A percentile compares a stretch with the other conserved stretches of the same genome.
These are phyloP conservation scores for Heliconius himera DNA, from an alignment of 1,140 invertebrate genomes.

Conservation along the genomic window DNA sequence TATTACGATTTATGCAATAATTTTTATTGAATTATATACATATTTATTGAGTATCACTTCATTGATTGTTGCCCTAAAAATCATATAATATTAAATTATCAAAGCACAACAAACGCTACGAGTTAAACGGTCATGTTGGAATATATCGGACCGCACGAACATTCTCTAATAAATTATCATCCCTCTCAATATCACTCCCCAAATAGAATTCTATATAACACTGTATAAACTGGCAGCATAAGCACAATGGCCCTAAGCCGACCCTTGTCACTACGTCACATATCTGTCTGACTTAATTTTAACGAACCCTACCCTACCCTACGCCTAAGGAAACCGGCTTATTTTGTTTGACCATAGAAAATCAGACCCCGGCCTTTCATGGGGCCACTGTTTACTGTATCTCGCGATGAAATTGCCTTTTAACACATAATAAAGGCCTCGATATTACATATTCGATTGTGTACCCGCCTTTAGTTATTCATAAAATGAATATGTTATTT, in stretches of 20 bases:
- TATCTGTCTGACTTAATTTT: slow-evolving; percentile 72
- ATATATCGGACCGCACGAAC: neutral
- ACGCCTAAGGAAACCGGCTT: slow-evolving; percentile 47
- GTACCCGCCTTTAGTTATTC: neutral
- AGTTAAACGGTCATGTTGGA: neutral
- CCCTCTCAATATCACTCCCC: slow-evolving; percentile 36
- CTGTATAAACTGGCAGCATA: slow-evolving; percentile 35
- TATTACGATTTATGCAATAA: too few species aligned
- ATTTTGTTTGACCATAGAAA: slow-evolving; percentile 47
- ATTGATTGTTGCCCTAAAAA: neutral
- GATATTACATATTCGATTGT: slow-evolving; percentile 14
- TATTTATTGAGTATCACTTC: too few species aligned
- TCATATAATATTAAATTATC: neutral
- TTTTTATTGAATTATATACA: too few species aligned
- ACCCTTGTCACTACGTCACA: slow-evolving; percentile 70
- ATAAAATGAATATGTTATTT: neutral
- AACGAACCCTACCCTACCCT: slow-evolving; percentile 42
- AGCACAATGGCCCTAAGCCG: slow-evolving; percentile 43
- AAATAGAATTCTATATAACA: slow-evolving; percentile 37
- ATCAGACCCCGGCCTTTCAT: slow-evolving; percentile 35
- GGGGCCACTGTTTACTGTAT: slow-evolving; percentile 25
- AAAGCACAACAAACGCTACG: neutral
- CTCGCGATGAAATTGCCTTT: slow-evolving; percentile 35
- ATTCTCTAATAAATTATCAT: slow-evolving; percentile 37
- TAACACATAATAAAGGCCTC: slow-evolving; percentile 19